Evolutionary conservation across 2,797 vertebrate genomes (phyloP).

Genomic region (Paramormyrops hopkinsi): DNA sequence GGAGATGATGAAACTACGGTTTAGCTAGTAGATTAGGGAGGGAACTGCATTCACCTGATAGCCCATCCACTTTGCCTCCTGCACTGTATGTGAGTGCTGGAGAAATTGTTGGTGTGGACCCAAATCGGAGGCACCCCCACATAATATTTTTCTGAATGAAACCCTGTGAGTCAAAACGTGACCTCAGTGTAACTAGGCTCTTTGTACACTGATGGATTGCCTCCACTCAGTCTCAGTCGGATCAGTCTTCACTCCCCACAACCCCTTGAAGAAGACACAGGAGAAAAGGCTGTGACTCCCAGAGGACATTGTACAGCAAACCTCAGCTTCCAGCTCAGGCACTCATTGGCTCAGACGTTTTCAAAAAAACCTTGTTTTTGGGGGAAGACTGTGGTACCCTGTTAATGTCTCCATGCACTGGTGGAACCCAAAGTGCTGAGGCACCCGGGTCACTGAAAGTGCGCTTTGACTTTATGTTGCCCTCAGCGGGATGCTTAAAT

Average conservation of each 20-base stretch:
- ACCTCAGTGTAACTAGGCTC: not conserved
- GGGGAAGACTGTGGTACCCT: not conserved
- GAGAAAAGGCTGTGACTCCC: not conserved
- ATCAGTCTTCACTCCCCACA: not conserved
- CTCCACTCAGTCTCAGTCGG: not conserved
- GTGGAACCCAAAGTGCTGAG: not conserved
- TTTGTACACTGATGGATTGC: not conserved
- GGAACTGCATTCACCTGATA: not conserved
- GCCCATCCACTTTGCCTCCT: not conserved
- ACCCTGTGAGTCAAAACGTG: not conserved
- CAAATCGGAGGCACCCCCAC: not conserved
- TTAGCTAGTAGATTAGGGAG: not conserved
- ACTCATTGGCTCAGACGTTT: not conserved
- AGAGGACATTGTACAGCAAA: not conserved
- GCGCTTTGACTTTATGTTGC: not conserved
- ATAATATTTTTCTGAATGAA: not conserved
- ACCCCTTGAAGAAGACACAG: not conserved
- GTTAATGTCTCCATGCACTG: not conserved
- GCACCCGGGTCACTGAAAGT: not conserved
- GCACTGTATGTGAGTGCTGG: not conserved
- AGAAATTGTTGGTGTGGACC: not conserved
- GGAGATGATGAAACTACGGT: not conserved
- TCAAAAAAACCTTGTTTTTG: not conserved
- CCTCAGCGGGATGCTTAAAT: not conserved
- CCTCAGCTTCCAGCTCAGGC: constrained; percentile 31